Base-by-base conservation (phyloP, 2,113 vertebrate species). In the Triplophysa tibetana region DNA sequence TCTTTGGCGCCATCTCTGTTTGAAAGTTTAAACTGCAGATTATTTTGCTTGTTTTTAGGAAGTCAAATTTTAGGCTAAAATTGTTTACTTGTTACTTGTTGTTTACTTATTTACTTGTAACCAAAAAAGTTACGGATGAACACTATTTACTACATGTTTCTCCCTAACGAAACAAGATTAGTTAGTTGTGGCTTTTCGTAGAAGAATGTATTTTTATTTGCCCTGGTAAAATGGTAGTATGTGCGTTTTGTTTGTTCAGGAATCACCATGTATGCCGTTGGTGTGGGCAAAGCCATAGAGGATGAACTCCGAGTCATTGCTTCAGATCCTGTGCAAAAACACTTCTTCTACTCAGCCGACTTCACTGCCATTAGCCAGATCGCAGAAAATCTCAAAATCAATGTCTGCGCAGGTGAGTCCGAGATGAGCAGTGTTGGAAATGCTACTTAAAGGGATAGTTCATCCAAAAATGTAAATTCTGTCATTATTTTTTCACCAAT, bases 181-280 rank as follows among this genome's bases (percentile, higher is more conserved):
- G 33, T 33, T 58, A 58, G 8, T 21, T 58, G 8, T 21, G 19
- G 19, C n/a, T 58, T 58, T 58, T 58, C 1, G 8, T n/a, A 8
- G n/a, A 21, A 58, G 19, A 11, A 58, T 58, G 54, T 58, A 21
- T 8, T 58, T 58, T 21, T 2, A 10, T 9, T 19, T 9, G 19
- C 19, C 54, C 17, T 58, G 54, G 21, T 58, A n/a, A 58, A 19
- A 58, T 10, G 21, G 2, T 6, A 2, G 1, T 58, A 21, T 77
- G 6, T 73, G 69, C 50, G 2, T 81, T 4, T 64, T 48, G 4
- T 73, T 29, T 66, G 23, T 43, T 19, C 84, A 99, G 98, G 97
- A 14, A 97, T 99, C n/a, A 91, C 92, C 84, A 98, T 99, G 97
- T 99, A 97, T 0, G 96, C 97, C 0, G 97, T 99, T 86, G 98